phyloP scores from a whole-genome alignment of 2,113 vertebrate species.

The Myrmophylax atrothorax region DNA sequence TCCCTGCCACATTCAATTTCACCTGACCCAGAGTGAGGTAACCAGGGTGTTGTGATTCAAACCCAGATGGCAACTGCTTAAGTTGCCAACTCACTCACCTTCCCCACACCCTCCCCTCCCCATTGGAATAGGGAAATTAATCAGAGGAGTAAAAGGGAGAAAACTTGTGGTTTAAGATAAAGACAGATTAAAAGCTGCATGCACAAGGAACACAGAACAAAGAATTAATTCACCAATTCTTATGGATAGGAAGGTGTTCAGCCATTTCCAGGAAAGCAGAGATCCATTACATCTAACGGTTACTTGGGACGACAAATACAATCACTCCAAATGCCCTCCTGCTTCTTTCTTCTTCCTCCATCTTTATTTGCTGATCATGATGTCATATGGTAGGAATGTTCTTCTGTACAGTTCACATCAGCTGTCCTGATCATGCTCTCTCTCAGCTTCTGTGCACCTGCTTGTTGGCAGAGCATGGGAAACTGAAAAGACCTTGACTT shows the following conservation, averaged over 20 bases:
- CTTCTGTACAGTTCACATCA: background rate
- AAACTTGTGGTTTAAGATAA: background rate
- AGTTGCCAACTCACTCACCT: background rate
- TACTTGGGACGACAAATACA: background rate
- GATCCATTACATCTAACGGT: background rate
- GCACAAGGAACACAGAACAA: background rate
- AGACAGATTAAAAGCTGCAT: background rate
- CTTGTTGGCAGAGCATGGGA: background rate
- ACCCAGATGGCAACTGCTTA: background rate
- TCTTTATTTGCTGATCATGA: background rate
- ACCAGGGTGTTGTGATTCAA: background rate
- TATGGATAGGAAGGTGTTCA: background rate
- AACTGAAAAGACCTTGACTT: background rate
- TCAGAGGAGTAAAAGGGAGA: background rate
- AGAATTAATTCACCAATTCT: background rate
- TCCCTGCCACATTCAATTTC: background rate
- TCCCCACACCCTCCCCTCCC: fast-evolving
- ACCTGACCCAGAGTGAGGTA: background rate
- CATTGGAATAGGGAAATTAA: background rate
- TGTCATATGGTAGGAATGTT: background rate
- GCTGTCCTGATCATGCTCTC: background rate
- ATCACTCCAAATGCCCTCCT: background rate
- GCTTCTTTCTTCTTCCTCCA: background rate
- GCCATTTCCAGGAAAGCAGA: background rate
- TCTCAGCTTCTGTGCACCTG: background rate